Percentiles rank a stretch among this genome's conserved stretches.
Evolutionary conservation across 1,140 invertebrate genomes (phyloP).

Genomic region (Theocolax elegans): DNA sequence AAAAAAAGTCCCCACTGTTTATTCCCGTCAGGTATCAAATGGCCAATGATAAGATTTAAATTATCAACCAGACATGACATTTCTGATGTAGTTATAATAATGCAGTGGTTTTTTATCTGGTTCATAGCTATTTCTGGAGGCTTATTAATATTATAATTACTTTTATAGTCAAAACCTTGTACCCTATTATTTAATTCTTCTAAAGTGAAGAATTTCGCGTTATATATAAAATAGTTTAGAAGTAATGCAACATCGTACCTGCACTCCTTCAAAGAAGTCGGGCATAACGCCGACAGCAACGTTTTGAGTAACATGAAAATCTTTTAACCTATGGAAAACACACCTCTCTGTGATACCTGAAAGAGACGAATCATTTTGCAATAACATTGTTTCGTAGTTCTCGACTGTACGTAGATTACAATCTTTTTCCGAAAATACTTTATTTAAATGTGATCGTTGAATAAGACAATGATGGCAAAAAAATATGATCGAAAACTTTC

Average conservation of each 20-base stretch:
- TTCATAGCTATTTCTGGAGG: neutral
- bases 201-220: neutral
- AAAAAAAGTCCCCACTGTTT: slow-evolving; percentile 8
- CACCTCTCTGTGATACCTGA: slow-evolving; percentile 1
- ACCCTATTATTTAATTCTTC: neutral
- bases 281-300: slow-evolving; percentile 19
- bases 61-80: neutral
- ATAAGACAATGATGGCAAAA: slow-evolving; percentile 41
- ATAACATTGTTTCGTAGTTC: neutral
- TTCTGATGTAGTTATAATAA: slow-evolving; percentile 19
- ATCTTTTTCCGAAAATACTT: neutral
- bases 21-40: neutral
- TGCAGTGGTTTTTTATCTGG: neutral
- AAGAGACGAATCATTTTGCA: neutral
- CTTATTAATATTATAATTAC: slow-evolving; percentile 16
- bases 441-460: neutral
- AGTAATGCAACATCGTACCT: slow-evolving; percentile 3
- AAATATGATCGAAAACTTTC: slow-evolving; percentile 36
- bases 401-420: neutral
- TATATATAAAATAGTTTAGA: slow-evolving; percentile 9
- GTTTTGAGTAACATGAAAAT: slow-evolving; percentile 18
- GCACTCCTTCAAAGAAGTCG: slow-evolving; percentile 1
- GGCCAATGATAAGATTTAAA: slow-evolving; percentile 3
- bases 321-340: neutral
- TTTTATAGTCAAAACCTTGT: neutral